Percentiles rank a stretch among this genome's conserved stretches.
Conservation (phyloP, 2,888 invertebrate genomes). For the Pachydiplax longipennis region DNA sequence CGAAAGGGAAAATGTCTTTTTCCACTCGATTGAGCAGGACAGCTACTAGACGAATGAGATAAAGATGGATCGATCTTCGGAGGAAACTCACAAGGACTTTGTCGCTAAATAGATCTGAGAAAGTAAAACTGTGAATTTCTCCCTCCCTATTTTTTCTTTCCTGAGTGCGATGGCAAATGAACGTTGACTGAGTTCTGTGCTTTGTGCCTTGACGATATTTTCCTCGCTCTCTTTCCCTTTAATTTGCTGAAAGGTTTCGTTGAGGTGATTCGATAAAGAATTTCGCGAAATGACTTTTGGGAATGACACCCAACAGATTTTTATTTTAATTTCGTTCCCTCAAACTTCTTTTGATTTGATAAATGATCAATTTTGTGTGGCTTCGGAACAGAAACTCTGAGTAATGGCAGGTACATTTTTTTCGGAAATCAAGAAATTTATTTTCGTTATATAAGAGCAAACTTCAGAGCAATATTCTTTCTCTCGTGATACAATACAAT, state of each 20-base stretch:
- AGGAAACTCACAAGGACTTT: neutral
- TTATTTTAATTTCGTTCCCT: neutral
- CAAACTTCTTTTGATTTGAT: too few species aligned
- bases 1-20: neutral
- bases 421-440: too few species aligned
- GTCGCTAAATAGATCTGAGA: neutral
- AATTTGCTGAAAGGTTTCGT: neutral
- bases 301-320: neutral
- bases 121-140: neutral
- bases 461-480: too few species aligned
- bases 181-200: too few species aligned
- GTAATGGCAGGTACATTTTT: too few species aligned
- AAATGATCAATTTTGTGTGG: too few species aligned
- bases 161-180: too few species aligned
- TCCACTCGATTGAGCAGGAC: neutral
- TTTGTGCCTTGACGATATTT: neutral
- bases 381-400: too few species aligned
- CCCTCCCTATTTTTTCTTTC: too few species aligned
- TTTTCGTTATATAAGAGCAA: too few species aligned
- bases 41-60: neutral
- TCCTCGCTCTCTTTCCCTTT: neutral
- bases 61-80: neutral
- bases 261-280: neutral
- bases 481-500: too few species aligned
- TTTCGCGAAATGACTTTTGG: neutral